Conservation (phyloP, 2,797 vertebrate genomes). For the Enteromius treurensis region DNA sequence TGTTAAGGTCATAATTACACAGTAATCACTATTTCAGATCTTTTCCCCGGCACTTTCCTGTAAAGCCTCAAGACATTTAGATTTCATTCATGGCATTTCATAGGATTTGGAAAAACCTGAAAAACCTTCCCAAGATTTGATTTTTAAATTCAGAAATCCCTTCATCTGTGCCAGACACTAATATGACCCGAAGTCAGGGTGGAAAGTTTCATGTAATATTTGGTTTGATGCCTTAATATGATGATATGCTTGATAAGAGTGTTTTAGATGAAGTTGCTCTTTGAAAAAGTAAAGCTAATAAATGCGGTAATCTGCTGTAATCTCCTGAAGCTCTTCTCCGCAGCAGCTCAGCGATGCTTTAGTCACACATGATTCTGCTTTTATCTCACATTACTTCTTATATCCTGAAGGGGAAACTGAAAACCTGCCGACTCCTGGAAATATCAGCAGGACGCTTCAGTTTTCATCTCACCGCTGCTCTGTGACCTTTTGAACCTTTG, state of each 20-base stretch:
- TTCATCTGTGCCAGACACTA: constrained; percentile 34
- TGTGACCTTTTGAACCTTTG: constrained; percentile 35
- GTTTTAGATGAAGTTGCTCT: constrained; percentile 23
- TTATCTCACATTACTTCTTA: constrained; percentile 68
- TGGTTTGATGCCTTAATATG: constrained; percentile 19
- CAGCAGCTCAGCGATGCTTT: constrained; percentile 55
- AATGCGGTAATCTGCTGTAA: constrained; percentile 57
- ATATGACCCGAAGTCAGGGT: constrained; percentile 6
- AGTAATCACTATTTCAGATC: background rate
- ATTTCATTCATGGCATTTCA: background rate
- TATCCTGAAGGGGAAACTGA: constrained; percentile 49
- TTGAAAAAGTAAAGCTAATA: constrained; percentile 38
- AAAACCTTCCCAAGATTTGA: constrained; percentile 52
- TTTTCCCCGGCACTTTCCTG: background rate
- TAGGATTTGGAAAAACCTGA: constrained; percentile 36
- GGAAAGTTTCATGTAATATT: background rate
- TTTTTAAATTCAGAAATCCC: constrained; percentile 33
- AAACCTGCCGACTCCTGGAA: constrained; percentile 62
- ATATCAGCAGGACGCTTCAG: constrained; percentile 60
- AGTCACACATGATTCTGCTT: constrained; percentile 67
- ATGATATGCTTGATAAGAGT: constrained; percentile 4
- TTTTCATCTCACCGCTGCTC: constrained; percentile 66
- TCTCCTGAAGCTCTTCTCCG: constrained; percentile 57
- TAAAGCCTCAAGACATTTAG: constrained; percentile 4
- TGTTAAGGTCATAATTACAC: background rate